A percentile compares a stretch with the other conserved stretches of the same genome.
These are phyloP conservation scores for Luscinia megarhynchos DNA, from an alignment of 2,797 vertebrate genomes.

Conservation along the genomic window DNA sequence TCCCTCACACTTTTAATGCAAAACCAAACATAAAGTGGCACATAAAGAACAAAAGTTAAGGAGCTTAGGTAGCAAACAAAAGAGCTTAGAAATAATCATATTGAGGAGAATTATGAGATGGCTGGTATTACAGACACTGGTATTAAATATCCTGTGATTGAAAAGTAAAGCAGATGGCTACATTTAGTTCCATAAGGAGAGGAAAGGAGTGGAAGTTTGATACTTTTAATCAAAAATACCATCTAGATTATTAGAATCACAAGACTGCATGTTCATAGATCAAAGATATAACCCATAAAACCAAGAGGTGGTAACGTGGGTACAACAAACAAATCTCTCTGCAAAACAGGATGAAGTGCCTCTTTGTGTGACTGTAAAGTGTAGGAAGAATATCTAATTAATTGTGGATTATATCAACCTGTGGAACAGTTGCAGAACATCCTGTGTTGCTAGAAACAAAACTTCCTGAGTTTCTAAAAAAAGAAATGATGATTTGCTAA, in stretches of 20 bases:
- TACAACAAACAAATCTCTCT: background rate
- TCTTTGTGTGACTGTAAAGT: background rate
- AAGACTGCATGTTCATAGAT: background rate
- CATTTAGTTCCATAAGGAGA: background rate
- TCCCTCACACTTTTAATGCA: background rate
- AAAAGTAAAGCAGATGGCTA: background rate
- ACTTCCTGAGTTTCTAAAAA: slow-evolving; percentile 39
- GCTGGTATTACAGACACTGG: background rate
- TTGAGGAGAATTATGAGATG: background rate
- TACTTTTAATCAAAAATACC: background rate
- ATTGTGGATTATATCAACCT: background rate
- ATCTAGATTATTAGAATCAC: background rate
- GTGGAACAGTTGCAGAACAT: background rate
- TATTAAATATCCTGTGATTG: background rate
- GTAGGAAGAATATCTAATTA: slow-evolving; percentile 34
- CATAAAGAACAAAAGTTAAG: background rate
- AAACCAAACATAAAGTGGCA: background rate
- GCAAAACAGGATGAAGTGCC: slow-evolving; percentile 19
- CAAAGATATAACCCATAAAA: background rate
- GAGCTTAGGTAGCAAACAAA: background rate
- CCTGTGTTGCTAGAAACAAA: slow-evolving; percentile 49
- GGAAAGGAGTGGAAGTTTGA: background rate
- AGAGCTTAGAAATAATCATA: background rate
- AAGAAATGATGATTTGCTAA: background rate
- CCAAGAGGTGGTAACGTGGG: background rate